phyloP scores from a whole-genome alignment of 2,888 invertebrate species.

The Lithophane socia region DNA sequence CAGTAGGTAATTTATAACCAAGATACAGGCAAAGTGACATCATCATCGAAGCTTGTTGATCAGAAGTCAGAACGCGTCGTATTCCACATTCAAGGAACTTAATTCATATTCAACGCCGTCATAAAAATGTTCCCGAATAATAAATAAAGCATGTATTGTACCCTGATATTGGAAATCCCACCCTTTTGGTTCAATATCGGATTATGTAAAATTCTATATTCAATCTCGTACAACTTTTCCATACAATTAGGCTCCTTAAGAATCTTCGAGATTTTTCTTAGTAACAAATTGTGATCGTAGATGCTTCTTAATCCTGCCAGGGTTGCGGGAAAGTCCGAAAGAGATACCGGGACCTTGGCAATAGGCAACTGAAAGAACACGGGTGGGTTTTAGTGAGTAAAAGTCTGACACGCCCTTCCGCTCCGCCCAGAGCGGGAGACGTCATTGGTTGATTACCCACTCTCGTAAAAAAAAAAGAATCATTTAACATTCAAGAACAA shows the following conservation, averaged over 20 bases:
- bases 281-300: not conserved
- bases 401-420: no score
- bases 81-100: conserved; percentile 33
- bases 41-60: conserved; percentile 24
- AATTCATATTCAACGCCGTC: conserved; percentile 56
- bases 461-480: no score
- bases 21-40: conserved; percentile 27
- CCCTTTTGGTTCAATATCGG: conserved; percentile 33
- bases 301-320: not conserved
- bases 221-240: conserved; percentile 19
- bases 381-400: no score
- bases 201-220: conserved; percentile 34
- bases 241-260: conserved; percentile 2
- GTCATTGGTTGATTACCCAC: no score
- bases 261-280: conserved; percentile 5
- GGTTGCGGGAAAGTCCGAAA: no score
- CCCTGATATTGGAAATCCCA: conserved; percentile 48
- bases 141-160: conserved; percentile 36
- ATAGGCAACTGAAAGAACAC: no score
- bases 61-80: conserved; percentile 45
- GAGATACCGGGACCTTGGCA: no score
- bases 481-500: not conserved
- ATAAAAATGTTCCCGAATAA: conserved; percentile 43
- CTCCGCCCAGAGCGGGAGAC: no score
- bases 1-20: not conserved